These are phyloP conservation scores for Trematomus bernacchii DNA, from an alignment of 2,797 vertebrate genomes.

Conservation along the genomic window DNA sequence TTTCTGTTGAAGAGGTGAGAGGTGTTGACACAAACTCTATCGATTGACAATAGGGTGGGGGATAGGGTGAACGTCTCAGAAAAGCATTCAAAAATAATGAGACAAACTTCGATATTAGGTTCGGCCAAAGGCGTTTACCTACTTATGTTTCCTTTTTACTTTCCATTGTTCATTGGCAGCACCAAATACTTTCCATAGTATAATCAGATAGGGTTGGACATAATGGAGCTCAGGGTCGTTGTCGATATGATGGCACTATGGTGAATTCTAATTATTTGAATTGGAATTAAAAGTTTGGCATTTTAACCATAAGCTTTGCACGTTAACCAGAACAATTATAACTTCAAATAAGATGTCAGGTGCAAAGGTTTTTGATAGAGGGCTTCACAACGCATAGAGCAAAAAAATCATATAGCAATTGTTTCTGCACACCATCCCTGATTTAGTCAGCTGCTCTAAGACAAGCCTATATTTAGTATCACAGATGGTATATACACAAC, in stretches of 20 bases:
- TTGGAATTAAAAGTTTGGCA: not conserved
- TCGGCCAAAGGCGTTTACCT: not conserved
- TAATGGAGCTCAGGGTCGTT: not conserved
- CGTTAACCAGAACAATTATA: not conserved
- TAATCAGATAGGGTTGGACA: not conserved
- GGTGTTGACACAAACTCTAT: not conserved
- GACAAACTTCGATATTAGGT: not conserved
- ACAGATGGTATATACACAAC: constrained; percentile 11
- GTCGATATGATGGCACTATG: not conserved
- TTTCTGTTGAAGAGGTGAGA: constrained; percentile 13
- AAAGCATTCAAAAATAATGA: not conserved
- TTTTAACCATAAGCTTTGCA: not conserved
- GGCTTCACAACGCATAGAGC: not conserved
- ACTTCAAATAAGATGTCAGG: no score
- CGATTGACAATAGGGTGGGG: not conserved
- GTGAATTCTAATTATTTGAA: not conserved
- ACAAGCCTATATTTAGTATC: constrained; percentile 9
- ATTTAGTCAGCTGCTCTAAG: constrained; percentile 10
- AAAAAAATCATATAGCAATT: not conserved
- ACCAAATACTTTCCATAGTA: not conserved
- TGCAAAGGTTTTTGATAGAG: no score
- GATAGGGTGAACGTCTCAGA: no score
- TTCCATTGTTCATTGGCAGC: not conserved
- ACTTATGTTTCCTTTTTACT: not conserved
- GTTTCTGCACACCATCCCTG: constrained; percentile 13